Evolutionary conservation across 1,140 invertebrate genomes (phyloP), one percentile per base, ranked within the genome.

Genomic region (Diabrotica virgifera): DNA sequence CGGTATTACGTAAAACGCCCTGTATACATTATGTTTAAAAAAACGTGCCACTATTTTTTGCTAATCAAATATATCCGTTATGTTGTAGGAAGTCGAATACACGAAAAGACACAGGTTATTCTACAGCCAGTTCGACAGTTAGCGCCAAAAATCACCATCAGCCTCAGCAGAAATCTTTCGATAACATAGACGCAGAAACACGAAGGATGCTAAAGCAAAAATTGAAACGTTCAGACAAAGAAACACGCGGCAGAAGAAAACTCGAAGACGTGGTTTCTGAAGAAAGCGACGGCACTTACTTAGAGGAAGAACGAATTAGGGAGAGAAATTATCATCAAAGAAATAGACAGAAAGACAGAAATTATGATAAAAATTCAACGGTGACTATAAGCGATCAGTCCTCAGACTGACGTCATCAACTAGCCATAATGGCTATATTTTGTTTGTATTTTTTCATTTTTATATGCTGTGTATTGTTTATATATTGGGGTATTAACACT

Each of bases 71-170:
- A 11, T 59, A 35, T 46, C 40, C 35, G 5, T 37, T 61, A 54
- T 56, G 7, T 74, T 70, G 71, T 62, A 69, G 53, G 62, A 79
- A 63, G 66, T 70, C 59, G 50, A 82, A 78, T 77, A 79, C 65
- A 73, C 71, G 77, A 6, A 86, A 87, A 72, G 86, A 87, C 63
- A 86, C 86, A 0, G 85, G 85, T 13, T 87, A 87, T 68, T 88
- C 85, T 0, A 88, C 86, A 7, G 86, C 83, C 13, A 86, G 85
- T 73, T 86, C 85, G 0, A 81, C 84, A 62, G 83, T 77, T 52
- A 83, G 51, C 77, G 72, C 56, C 67, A 76, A 12, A 63, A 72
- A 24, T 77, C 72, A 36, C 65, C 76, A 65, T 57, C n/a, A 56
- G n/a, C n/a, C 54, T 14, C 58, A 59, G n/a, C 65, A 63, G 62